These are phyloP conservation scores for Lethenteron reissneri DNA, from an alignment of 2,113 vertebrate genomes.

Conservation along the genomic window DNA sequence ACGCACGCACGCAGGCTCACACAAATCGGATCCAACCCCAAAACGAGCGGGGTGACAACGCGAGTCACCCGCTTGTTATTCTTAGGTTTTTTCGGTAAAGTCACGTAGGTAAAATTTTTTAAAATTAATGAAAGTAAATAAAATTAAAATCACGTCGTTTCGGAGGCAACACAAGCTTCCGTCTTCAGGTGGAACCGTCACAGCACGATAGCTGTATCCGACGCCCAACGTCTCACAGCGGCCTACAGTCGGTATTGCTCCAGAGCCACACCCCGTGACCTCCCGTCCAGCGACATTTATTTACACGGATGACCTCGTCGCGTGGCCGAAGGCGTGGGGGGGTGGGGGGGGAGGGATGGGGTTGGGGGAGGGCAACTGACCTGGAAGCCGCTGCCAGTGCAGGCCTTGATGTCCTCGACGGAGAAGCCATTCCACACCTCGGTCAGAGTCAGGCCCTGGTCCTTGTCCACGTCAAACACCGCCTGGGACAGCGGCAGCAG, in stretches of 20 bases:
- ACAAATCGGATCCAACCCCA: no score
- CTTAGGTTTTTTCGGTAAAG: no score
- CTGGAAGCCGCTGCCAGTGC: constrained; percentile 56
- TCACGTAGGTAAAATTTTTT: no score
- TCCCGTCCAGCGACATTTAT: constrained; percentile 8
- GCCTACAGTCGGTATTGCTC: background rate
- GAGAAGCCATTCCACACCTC: constrained; percentile 71
- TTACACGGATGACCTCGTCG: constrained; percentile 8
- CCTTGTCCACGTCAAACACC: constrained; percentile 75
- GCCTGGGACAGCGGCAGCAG: constrained; percentile 24
- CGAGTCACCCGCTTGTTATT: no score
- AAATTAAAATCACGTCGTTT: no score
- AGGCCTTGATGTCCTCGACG: constrained; percentile 62
- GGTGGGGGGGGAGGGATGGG: no score
- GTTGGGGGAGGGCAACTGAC: constrained; percentile 25
- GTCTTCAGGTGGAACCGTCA: no score
- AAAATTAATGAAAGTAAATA: no score
- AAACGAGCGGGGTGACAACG: no score
- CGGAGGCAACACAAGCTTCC: no score
- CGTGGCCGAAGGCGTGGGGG: no score
- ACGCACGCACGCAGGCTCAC: no score
- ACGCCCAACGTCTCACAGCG: constrained; percentile 11
- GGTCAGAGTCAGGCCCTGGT: constrained; percentile 58
- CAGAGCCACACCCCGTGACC: constrained; percentile 16
- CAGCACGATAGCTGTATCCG: background rate